Conservation (phyloP, 2,113 vertebrate species). For the Cololabis saira region DNA sequence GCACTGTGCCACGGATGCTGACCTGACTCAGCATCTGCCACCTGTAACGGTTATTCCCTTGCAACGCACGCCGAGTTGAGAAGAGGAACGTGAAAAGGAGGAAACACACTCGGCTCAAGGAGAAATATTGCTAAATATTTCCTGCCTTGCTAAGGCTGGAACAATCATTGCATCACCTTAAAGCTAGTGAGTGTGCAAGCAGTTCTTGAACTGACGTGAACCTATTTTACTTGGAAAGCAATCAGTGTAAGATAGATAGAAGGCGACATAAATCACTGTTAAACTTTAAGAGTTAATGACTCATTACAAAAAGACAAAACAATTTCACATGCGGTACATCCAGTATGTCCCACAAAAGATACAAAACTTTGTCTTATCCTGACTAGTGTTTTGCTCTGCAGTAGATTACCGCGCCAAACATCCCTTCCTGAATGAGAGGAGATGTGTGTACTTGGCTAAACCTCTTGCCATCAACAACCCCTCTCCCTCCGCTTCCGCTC, state of each 20-base stretch:
- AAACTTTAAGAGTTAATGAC: not conserved
- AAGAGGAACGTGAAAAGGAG: not conserved
- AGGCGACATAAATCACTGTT: not conserved
- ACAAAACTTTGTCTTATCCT: not conserved
- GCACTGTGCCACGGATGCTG: constrained; percentile 55
- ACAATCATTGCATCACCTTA: constrained; percentile 49
- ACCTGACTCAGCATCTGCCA: constrained; percentile 49
- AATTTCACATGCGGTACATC: not conserved
- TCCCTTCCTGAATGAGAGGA: constrained; percentile 52
- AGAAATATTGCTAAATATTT: constrained; percentile 39
- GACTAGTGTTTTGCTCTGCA: constrained; percentile 10
- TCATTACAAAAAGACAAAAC: not conserved
- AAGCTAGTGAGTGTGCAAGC: constrained; percentile 29
- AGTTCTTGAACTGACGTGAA: constrained; percentile 20
- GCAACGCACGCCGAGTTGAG: constrained; percentile 4
- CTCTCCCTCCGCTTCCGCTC: constrained; percentile 66
- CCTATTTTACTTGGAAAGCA: not conserved
- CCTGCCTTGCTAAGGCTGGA: constrained; percentile 35
- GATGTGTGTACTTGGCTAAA: constrained; percentile 56
- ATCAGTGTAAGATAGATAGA: not conserved
- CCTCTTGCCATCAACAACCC: constrained; percentile 41
- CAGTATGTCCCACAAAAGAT: not conserved
- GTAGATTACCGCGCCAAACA: constrained; percentile 50
- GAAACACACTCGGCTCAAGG: constrained; percentile 4
- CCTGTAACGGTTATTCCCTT: constrained; percentile 31